Conservation (phyloP, 2,797 vertebrate species). For the Onychomys arenicola region DNA sequence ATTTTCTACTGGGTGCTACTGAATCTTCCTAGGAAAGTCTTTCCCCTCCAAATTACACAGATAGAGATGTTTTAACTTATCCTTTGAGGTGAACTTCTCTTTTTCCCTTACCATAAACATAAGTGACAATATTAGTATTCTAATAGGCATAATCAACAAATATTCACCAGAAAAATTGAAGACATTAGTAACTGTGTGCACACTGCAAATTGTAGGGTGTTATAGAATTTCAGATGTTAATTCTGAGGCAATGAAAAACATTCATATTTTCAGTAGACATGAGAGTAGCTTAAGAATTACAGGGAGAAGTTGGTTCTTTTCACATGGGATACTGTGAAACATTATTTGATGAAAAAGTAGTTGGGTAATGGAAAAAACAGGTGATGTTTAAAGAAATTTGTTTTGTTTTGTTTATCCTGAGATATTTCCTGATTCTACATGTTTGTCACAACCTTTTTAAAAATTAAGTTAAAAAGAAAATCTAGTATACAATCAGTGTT, state of each 20-base stretch:
- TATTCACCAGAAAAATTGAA: constrained; percentile 56
- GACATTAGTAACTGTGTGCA: not conserved
- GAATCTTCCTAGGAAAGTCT: not conserved
- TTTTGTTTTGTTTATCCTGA: not conserved
- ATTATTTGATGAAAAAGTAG: constrained; percentile 15
- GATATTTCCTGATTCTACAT: not conserved
- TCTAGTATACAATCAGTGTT: not conserved
- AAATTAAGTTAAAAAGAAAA: not conserved
- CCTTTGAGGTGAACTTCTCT: constrained; percentile 12
- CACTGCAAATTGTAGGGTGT: not conserved
- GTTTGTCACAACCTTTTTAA: constrained; percentile 27
- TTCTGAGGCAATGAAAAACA: constrained; percentile 31
- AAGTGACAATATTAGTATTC: constrained; percentile 16
- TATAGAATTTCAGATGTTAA: not conserved
- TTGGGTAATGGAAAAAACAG: not conserved
- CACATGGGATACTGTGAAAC: not conserved
- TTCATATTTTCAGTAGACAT: not conserved
- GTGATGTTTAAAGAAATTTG: not conserved
- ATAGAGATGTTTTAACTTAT: constrained; percentile 25
- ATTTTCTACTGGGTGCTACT: not conserved
- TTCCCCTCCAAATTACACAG: not conserved
- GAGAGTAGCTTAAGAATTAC: not conserved
- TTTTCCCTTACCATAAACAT: not conserved
- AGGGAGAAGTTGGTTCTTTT: not conserved
- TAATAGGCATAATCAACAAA: constrained; percentile 1